These are phyloP conservation scores for Aphyosemion australe DNA, from an alignment of 2,113 vertebrate species.

Conservation along the genomic window DNA sequence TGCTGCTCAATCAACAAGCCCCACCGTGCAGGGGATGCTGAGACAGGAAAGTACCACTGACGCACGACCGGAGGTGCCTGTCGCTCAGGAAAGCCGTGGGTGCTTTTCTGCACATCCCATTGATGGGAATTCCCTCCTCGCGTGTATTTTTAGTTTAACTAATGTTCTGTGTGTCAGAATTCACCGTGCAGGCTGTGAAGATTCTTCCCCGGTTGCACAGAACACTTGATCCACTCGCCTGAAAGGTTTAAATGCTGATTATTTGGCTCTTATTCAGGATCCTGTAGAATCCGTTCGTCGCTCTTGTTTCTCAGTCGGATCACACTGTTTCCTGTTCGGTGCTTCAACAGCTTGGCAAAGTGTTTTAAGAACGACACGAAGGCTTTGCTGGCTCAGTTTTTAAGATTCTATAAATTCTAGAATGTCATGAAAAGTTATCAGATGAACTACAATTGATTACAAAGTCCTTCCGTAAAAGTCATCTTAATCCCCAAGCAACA, in stretches of 20 bases:
- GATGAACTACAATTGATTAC: too few species aligned
- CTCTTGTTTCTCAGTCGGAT: not conserved
- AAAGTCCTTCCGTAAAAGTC: too few species aligned
- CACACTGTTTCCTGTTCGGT: not conserved
- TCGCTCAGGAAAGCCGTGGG: constrained; percentile 67
- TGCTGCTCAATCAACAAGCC: constrained; percentile 12
- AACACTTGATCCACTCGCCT: too few species aligned
- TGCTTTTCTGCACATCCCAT: constrained; percentile 45
- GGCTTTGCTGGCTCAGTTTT: too few species aligned
- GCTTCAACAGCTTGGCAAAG: not conserved
- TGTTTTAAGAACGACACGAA: too few species aligned
- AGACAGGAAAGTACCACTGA: constrained; percentile 65
- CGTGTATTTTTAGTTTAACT: constrained; percentile 62
- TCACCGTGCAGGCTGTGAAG: not conserved
- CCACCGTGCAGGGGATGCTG: constrained; percentile 53
- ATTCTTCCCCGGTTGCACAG: not conserved
- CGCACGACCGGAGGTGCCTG: constrained; percentile 39
- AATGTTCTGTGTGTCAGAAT: constrained; percentile 38
- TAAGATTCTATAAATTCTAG: too few species aligned
- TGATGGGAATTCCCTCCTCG: constrained; percentile 54
- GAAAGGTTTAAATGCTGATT: not conserved
- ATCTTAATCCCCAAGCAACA: too few species aligned
- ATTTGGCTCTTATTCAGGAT: constrained; percentile 11
- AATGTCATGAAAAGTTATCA: too few species aligned
- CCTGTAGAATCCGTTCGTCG: constrained; percentile 6